Conservation (phyloP, 2,797 vertebrate genomes). For the Esox lucius region DNA sequence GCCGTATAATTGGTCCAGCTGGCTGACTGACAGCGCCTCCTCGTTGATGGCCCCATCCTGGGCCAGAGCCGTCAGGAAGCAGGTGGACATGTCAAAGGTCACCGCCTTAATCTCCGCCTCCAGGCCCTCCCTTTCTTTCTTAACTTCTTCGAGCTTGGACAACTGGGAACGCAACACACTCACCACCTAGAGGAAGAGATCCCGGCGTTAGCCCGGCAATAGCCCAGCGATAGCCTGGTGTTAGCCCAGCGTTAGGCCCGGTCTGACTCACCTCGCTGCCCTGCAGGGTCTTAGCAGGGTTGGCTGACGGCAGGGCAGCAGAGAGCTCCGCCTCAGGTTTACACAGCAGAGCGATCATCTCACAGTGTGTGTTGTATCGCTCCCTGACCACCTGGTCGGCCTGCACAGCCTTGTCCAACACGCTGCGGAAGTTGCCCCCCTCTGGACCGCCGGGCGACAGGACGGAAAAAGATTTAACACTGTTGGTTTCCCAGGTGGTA, state of each 20-base stretch:
- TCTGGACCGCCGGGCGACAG: slow-evolving; percentile 84
- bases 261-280: slow-evolving; percentile 87
- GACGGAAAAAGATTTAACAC: too few species aligned
- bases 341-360: slow-evolving; percentile 91
- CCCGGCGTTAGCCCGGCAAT: too few species aligned
- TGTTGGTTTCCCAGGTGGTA: not conserved
- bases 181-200: slow-evolving; percentile 79
- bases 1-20: slow-evolving; percentile 89
- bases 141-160: slow-evolving; percentile 84
- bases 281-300: slow-evolving; percentile 94
- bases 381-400: slow-evolving; percentile 94
- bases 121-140: slow-evolving; percentile 88
- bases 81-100: slow-evolving; percentile 92
- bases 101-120: slow-evolving; percentile 90
- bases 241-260: too few species aligned
- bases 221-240: too few species aligned
- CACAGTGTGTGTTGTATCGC: slow-evolving; percentile 87
- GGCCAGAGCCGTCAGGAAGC: slow-evolving; percentile 88
- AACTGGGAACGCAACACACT: slow-evolving; percentile 87
- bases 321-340: slow-evolving; percentile 89
- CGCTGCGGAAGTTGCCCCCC: slow-evolving; percentile 82
- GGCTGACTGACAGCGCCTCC: slow-evolving; percentile 85
- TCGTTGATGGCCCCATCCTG: slow-evolving; percentile 93
- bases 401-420: slow-evolving; percentile 89
- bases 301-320: slow-evolving; percentile 93